Percentiles rank a stretch among this genome's conserved stretches.
phyloP scores from a whole-genome alignment of 2,888 invertebrate species.

The Melanotus villosus region DNA sequence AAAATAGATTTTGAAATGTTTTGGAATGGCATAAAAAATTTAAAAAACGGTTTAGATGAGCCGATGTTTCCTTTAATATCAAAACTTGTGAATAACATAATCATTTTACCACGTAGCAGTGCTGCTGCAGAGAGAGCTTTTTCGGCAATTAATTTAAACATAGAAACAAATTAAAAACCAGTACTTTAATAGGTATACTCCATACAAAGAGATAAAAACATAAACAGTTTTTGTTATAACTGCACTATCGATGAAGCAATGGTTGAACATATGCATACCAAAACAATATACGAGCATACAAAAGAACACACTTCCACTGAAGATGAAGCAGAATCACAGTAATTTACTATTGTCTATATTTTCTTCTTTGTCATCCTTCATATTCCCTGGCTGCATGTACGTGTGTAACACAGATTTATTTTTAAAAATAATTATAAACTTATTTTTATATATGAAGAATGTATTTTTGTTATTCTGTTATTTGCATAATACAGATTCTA shows the following conservation, averaged over 20 bases:
- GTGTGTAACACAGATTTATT: background rate
- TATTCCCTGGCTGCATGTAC: background rate
- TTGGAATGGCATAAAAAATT: no score
- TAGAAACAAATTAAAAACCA: background rate
- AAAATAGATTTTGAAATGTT: no score
- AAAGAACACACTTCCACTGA: background rate
- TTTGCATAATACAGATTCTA: background rate
- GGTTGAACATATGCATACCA: background rate
- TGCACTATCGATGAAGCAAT: background rate
- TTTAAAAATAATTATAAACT: background rate
- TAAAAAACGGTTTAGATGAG: no score
- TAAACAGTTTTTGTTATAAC: background rate
- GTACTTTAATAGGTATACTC: slow-evolving; percentile 1
- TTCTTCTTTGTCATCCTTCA: background rate
- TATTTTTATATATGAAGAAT: background rate
- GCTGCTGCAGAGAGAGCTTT: background rate
- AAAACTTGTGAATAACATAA: background rate
- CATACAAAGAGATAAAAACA: background rate
- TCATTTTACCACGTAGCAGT: background rate
- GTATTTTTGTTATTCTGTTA: background rate
- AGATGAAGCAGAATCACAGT: background rate
- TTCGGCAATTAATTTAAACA: background rate
- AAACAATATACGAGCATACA: background rate
- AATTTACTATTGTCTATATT: background rate
- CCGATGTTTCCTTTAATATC: background rate